Evolutionary conservation across 1,140 invertebrate species (phyloP), one percentile per base, ranked within the genome.

Genomic region (Pectinophora gossypiella): DNA sequence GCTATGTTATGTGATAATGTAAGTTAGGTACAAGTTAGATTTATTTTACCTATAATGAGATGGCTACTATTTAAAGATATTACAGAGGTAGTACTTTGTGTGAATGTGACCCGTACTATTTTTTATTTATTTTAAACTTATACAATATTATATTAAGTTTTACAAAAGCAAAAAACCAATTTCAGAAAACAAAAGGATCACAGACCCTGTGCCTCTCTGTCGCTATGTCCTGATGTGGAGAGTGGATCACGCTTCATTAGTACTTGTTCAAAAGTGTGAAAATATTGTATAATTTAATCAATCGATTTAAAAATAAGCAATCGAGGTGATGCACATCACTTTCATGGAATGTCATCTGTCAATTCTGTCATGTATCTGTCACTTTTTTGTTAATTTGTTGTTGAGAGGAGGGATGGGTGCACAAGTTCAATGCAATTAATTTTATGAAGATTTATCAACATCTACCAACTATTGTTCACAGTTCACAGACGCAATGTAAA

Each of bases 371-470:
- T 62, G 51, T 63, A 60, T 63, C 47, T 54, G 59, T 56, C 36
- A 38, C 27, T 54, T 51, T 51, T 54, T 44, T 55, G 51, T 59
- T 57, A 65, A 67, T 68, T 72, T 77, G 64, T 73, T 72, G 59
- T 75, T 16, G 27, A 61, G 56, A 55, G 70, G 61, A 66, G 68
- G 66, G 68, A 69, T 70, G 55, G 60, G 58, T 57, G 56, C 36
- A 40, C 36, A 40, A 64, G 52, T 56, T 73, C 59, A 47, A 45
- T 54, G 54, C 60, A 69, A 77, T 79, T 82, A 76, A 71, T 77
- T 79, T 76, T 79, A 72, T 76, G 78, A 67, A 73, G 77, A 40
- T 10, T 16, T 76, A 82, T 70, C 67, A 74, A 76, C 51, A 51
- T 64, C 48, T 54, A 40, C 36, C 36, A 13, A 40, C 70, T 65